Evolutionary conservation across 2,113 vertebrate genomes (phyloP).

Genomic region (Laticauda colubrina): DNA sequence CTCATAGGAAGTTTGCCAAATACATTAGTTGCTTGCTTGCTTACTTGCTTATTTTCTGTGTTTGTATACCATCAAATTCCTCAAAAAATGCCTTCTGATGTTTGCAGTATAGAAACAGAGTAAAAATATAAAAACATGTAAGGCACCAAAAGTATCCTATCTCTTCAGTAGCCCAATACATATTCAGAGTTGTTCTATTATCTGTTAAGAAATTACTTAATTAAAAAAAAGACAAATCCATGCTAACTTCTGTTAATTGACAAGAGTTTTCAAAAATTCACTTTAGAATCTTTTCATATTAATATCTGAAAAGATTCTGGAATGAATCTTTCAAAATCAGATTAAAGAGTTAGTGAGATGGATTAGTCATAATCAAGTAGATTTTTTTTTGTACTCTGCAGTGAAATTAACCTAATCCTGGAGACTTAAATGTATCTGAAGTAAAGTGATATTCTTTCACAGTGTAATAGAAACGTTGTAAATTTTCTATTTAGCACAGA

Average conservation of each 20-base stretch:
- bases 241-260: background rate
- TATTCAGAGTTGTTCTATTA: background rate
- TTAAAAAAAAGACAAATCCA: background rate
- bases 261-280: background rate
- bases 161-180: background rate
- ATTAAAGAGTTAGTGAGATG: background rate
- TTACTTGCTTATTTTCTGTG: background rate
- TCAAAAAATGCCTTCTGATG: background rate
- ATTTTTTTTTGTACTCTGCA: background rate
- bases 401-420: background rate
- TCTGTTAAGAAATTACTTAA: background rate
- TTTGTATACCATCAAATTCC: background rate
- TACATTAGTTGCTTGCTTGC: background rate
- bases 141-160: background rate
- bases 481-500: background rate
- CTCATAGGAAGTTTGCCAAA: background rate
- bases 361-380: background rate
- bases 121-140: background rate
- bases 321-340: background rate
- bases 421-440: background rate
- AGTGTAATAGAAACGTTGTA: background rate
- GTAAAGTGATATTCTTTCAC: background rate
- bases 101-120: background rate
- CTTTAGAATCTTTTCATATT: background rate
- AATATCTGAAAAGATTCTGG: background rate